phyloP scores from a whole-genome alignment of 2,888 invertebrate species.

The Atethmia centrago region DNA sequence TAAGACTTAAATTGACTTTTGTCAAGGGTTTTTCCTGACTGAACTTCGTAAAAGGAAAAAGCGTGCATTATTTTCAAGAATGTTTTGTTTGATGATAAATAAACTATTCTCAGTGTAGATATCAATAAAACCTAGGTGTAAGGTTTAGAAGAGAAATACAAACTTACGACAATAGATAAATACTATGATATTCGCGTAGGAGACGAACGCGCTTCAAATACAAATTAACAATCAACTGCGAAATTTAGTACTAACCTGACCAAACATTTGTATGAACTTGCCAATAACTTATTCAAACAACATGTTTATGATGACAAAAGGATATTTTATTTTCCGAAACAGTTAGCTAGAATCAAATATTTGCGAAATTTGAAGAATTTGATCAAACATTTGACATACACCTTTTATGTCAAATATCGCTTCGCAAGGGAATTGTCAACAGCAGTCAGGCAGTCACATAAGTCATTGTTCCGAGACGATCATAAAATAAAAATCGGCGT shows the following conservation, averaged over 20 bases:
- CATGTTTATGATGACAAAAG: constrained; percentile 44
- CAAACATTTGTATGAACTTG: constrained; percentile 42
- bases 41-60: not conserved
- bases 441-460: constrained; percentile 37
- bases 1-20: constrained; percentile 12
- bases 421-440: constrained; percentile 42
- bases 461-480: constrained; percentile 69
- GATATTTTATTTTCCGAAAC: constrained; percentile 30
- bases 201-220: constrained; percentile 19
- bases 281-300: constrained; percentile 46
- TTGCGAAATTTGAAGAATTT: constrained; percentile 28
- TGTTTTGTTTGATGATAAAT: constrained; percentile 3
- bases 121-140: not conserved
- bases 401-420: constrained; percentile 28
- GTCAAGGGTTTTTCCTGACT: constrained; percentile 8
- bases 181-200: constrained; percentile 5
- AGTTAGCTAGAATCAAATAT: constrained; percentile 36
- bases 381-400: constrained; percentile 38
- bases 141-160: constrained; percentile 6
- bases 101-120: not conserved
- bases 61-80: too few species aligned
- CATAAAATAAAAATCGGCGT: constrained; percentile 72
- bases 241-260: constrained; percentile 31
- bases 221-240: constrained; percentile 41
- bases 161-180: constrained; percentile 9